Base-by-base conservation (phyloP, 2,113 vertebrate species). In the Recurvirostra avosetta region DNA sequence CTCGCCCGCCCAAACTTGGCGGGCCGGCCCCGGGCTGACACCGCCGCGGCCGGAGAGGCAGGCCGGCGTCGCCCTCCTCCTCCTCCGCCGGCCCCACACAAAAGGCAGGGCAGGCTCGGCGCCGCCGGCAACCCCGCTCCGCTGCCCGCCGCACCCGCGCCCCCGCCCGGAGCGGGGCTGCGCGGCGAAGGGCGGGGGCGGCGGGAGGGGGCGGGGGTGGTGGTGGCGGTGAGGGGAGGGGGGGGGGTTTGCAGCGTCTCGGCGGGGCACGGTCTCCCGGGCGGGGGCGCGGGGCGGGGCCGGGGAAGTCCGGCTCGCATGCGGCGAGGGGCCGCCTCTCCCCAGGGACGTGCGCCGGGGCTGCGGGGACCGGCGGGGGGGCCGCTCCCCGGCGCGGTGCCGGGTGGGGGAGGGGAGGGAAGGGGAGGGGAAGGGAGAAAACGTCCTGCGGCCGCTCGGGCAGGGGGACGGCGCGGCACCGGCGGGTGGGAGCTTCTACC, bases 71-170 rank as follows among this genome's bases (percentile, higher is more conserved):
- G 18, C 7, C 50, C 32, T 70, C 21, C 38, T 38, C 38, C 59
- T 4, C 74, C 41, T 8, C 59, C 36, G 12, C 34, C 49, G 49
- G 78, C 63, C 82, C 38, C 68, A 49, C 92, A 96, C 95, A 96
- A 96, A 96, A 83, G 92, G 72, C 67, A 86, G 45, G 45, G 77
- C 91, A 55, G 93, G 75, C 73, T 83, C 68, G 9, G 45, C 49
- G 21, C 47, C 53, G 95, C 95, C 86, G 86, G 86, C 96, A 81
- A 96, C 96, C 75, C 94, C 76, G 94, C 53, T 88, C 92, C 86
- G 67, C 92, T 95, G 62, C 94, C 96, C 95, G 94, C 84, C n/a
- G 71, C 79, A 68, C 75, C 70, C 72, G 47, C 75, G 36, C 83
- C 70, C 52, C 68, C 70, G 84, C 78, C 62, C 77, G 61, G 77